Evolutionary conservation across 2,888 invertebrate species (phyloP), one percentile per base, ranked within the genome.

Genomic region (Julus scanicus): DNA sequence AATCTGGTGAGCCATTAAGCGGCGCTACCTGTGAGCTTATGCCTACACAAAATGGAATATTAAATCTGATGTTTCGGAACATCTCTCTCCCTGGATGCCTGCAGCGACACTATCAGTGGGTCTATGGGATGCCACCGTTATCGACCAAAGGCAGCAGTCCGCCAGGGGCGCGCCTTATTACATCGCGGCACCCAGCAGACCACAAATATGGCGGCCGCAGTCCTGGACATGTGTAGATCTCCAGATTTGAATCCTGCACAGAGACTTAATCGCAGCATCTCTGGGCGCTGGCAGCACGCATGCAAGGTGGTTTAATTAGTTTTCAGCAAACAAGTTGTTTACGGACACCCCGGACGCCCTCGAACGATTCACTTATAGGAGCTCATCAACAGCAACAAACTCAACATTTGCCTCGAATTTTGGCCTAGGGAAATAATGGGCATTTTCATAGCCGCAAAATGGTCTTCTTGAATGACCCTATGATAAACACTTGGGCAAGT

Each of bases 91-190:
- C 5, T 17, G 17, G n/a, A 6, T 63, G n/a, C 63, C 63, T n/a
- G n/a, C 6, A 6, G 63, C 20, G 29, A 9, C 63, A 20, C 63
- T 71, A 20, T 71, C 63, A 71, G 63, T 20, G 20, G 63, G 63
- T 29, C 20, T 8, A 71, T 20, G 20, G 5, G 63, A 71, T 20
- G 17, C 63, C 63, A 4, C 20, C 63, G 5, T 71, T 71, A 71
- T 71, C 63, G 63, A 20, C 20, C 63, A 5, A 6, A 3, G 20
- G 17, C 57, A 57, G 57, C 17, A 57, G 57, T 57, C 57, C 57
- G n/a, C 63, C 63, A 71, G 63, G 63, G 63, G 63, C 63, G 63
- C 63, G 20, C 63, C 63, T 71, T 71, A 71, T 71, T 71, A 71
- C 20, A 29, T 71, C 20, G 44, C 63, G 57, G 57, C 57, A 63